Conservation (phyloP, 1,140 invertebrate genomes). For the Rhizoglyphus robini region DNA sequence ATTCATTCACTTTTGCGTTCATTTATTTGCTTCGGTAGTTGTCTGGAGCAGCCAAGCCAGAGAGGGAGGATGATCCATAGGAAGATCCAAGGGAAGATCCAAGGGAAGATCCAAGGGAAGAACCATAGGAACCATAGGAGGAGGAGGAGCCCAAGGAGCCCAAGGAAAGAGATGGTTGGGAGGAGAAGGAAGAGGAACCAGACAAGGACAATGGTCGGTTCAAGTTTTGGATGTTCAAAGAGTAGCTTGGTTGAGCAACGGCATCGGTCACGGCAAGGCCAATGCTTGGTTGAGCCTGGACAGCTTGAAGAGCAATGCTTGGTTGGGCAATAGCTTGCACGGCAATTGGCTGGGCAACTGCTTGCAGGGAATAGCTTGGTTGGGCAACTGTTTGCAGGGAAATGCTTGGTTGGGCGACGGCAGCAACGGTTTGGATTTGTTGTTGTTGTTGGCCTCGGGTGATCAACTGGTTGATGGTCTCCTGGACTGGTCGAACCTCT, state of each 20-base stretch:
- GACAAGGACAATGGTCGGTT: too few relatives aligned
- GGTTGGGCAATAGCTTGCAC: neutral
- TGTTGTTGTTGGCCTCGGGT: constrained; percentile 16
- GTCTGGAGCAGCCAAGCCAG: too few relatives aligned
- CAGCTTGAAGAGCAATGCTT: neutral
- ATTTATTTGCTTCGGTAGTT: too few relatives aligned
- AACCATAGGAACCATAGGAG: too few relatives aligned
- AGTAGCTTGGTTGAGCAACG: neutral
- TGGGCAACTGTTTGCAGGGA: neutral
- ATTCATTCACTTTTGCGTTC: too few relatives aligned
- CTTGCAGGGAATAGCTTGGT: too few relatives aligned
- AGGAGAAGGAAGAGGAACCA: too few relatives aligned
- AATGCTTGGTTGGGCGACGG: neutral
- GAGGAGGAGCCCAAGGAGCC: too few relatives aligned
- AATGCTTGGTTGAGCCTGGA: neutral
- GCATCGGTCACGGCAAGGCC: neutral
- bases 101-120: too few relatives aligned
- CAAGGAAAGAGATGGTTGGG: too few relatives aligned
- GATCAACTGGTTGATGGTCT: neutral
- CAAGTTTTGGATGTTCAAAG: neutral
- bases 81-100: too few relatives aligned
- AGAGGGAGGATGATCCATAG: too few relatives aligned
- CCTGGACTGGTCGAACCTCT: constrained; percentile 18
- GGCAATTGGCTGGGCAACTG: neutral
- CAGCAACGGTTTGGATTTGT: neutral